phyloP scores from a whole-genome alignment of 2,113 vertebrate genomes.

The Lepidothrix coronata region DNA sequence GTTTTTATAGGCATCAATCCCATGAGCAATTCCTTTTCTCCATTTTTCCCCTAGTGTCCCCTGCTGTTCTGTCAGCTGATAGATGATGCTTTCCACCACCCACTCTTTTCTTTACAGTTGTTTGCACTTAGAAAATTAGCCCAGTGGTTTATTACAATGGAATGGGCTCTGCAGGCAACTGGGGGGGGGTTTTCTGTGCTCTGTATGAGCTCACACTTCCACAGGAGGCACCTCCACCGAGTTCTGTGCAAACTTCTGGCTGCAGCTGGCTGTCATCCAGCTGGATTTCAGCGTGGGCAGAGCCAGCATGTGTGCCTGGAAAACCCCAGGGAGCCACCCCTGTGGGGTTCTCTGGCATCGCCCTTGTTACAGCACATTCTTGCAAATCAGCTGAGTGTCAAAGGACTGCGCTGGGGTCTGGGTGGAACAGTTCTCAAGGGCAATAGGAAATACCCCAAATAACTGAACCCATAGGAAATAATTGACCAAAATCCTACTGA shows the following conservation, averaged over 20 bases:
- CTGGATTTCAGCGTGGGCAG: not conserved
- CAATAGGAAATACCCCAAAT: not conserved
- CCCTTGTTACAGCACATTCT: not conserved
- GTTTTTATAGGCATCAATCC: not conserved
- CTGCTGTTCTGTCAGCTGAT: not conserved
- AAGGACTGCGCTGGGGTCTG: not conserved
- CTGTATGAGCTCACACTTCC: not conserved
- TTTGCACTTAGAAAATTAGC: not conserved
- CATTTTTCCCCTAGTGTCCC: not conserved
- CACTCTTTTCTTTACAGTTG: not conserved
- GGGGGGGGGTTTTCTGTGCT: not conserved
- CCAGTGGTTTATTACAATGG: not conserved
- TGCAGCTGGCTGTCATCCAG: not conserved
- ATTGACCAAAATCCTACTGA: not conserved
- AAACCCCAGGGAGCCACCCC: not conserved
- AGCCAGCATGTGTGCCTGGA: not conserved
- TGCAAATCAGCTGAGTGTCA: not conserved
- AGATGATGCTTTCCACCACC: not conserved
- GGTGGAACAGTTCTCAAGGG: not conserved
- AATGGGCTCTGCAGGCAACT: not conserved
- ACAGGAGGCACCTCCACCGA: not conserved
- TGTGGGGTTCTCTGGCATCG: not conserved
- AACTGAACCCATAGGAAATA: not conserved
- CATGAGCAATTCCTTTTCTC: not conserved
- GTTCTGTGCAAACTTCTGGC: not conserved